Evolutionary conservation across 2,113 vertebrate genomes (phyloP), one percentile per base, ranked within the genome.

Genomic region (Chionomys nivalis): DNA sequence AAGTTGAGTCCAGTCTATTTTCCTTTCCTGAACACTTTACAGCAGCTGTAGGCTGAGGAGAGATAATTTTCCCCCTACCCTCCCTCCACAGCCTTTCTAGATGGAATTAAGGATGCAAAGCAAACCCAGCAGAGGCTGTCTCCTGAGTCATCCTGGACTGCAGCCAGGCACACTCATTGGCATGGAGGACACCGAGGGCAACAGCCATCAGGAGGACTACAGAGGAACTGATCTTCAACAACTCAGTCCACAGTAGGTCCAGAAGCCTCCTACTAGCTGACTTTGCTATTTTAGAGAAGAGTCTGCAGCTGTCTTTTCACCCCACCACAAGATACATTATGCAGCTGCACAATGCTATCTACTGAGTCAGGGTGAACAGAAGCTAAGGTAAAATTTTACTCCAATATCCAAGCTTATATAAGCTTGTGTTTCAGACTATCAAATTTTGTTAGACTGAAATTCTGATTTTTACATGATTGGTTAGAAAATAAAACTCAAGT

Each of bases 401-500:
- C 39, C 39, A 75, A 75, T 3, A 83, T 66, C 61, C 76, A 87
- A 94, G 63, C 39, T 76, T 55, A 66, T 58, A 16, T 44, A 94
- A 87, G 93, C 42, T 82, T 83, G 23, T 17, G 19, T 83, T 95
- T 91, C 52, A 86, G 65, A 73, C 36, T 65, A 14, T 63, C 31
- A 87, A 90, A 70, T 87, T 86, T 92, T 33, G 19, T 79, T 97
- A 89, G 49, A 70, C 31, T 58, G 2, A 94, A 92, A 90, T 73
- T 94, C 28, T 81, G 31, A 92, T 78, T 94, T 75, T 90, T 87
- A 94, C 16, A 79, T 31, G 7, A 91, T 90, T 81, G 77, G 21
- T 21, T 94, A 73, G 23, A 89, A 90, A 94, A 94, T 14, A 78
- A 97, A 93, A 39, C 92, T 81, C 78, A 97, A 90, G 13, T 93